Evolutionary conservation across 2,113 vertebrate genomes (phyloP).

Genomic region (Brachyhypopomus occidentalis): DNA sequence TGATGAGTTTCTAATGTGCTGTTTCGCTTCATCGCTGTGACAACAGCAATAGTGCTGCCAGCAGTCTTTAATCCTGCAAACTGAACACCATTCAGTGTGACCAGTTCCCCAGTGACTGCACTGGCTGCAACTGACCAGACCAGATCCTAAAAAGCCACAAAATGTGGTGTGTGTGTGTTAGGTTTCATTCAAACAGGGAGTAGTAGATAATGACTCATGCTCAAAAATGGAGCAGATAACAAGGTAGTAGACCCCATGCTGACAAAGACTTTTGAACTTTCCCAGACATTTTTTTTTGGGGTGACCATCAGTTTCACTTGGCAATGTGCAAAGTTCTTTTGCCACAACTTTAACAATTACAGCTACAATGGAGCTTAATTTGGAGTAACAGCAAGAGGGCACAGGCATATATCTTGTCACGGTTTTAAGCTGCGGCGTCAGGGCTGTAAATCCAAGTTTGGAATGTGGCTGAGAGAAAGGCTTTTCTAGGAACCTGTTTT

Average conservation of each 20-base stretch:
- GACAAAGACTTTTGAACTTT: not conserved
- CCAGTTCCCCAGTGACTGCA: not conserved
- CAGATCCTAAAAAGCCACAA: not conserved
- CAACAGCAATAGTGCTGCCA: not conserved
- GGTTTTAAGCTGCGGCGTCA: conserved; percentile 44
- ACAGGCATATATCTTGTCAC: conserved; percentile 30
- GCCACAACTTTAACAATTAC: conserved; percentile 43
- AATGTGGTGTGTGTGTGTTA: conserved; percentile 23
- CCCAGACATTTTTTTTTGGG: not conserved
- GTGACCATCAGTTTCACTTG: not conserved
- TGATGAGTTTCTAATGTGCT: not conserved
- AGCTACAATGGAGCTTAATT: conserved; percentile 34
- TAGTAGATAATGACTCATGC: not conserved
- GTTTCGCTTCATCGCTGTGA: conserved; percentile 21
- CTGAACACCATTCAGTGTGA: not conserved
- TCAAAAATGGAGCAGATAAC: not conserved
- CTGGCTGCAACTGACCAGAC: not conserved
- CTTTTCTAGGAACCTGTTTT: conserved; percentile 37
- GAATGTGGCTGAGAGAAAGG: conserved; percentile 2
- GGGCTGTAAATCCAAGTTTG: conserved; percentile 43
- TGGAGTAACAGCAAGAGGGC: conserved; percentile 13
- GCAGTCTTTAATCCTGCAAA: conserved; percentile 8
- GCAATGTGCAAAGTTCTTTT: conserved; percentile 8
- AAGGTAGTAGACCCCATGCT: not conserved
- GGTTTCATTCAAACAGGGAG: conserved; percentile 13